Conservation (phyloP, 2,113 vertebrate species). For the Calyptomena viridis region DNA sequence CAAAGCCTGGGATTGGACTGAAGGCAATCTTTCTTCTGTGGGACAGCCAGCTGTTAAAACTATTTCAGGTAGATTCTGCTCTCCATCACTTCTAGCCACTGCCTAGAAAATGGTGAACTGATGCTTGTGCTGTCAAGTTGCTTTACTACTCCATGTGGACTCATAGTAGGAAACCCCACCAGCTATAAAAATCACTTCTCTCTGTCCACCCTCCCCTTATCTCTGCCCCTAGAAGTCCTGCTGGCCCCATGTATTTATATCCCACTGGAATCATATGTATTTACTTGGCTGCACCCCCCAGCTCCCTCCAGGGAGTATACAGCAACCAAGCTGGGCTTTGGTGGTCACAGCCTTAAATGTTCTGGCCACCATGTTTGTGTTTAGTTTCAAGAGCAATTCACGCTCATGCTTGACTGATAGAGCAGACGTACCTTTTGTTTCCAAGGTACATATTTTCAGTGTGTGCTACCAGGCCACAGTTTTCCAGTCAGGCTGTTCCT, state of each 20-base stretch:
- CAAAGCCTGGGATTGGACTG: background rate
- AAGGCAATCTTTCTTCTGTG: background rate
- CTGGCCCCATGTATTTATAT: background rate
- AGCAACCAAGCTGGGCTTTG: background rate
- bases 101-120: background rate
- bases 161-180: background rate
- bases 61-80: background rate
- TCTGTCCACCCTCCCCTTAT: background rate
- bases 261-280: background rate
- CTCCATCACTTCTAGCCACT: background rate
- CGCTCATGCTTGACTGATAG: background rate
- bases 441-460: background rate
- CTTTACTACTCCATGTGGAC: background rate
- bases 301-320: background rate
- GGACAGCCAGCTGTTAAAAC: background rate
- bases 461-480: background rate
- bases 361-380: fast-evolving
- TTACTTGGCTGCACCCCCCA: background rate
- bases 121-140: background rate
- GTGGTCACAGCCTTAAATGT: background rate
- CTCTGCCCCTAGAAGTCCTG: background rate
- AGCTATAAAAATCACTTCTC: background rate
- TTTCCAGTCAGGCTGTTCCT: background rate
- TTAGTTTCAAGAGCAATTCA: background rate
- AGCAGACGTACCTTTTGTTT: background rate